These are phyloP conservation scores for Periophthalmodon schlosseri DNA, from an alignment of 2,113 vertebrate species.

Conservation along the genomic window DNA sequence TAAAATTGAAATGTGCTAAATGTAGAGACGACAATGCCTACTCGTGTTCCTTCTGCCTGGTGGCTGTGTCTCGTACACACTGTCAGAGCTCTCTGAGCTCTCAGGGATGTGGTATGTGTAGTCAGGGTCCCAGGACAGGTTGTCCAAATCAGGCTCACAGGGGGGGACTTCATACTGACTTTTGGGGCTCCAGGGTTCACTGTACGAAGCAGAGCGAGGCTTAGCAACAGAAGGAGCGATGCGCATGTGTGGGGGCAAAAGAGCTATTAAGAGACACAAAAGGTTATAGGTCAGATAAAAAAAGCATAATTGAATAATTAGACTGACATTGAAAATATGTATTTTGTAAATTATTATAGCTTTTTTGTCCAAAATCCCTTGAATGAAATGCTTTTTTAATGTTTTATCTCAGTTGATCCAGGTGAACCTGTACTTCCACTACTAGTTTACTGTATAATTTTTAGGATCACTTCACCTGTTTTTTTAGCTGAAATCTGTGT, in stretches of 20 bases:
- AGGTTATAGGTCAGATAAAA: background rate
- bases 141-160: slow-evolving; percentile 13
- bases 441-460: background rate
- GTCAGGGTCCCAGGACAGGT: slow-evolving; percentile 24
- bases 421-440: background rate
- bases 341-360: background rate
- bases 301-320: background rate
- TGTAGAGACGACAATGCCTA: slow-evolving; percentile 4
- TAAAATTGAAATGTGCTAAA: background rate
- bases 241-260: slow-evolving; percentile 64
- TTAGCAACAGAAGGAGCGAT: background rate
- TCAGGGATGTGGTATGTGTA: slow-evolving; percentile 39
- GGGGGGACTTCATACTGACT: slow-evolving; percentile 36
- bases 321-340: too few species aligned
- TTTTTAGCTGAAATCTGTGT: slow-evolving; percentile 23
- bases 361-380: background rate
- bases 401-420: background rate
- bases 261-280: slow-evolving; percentile 43
- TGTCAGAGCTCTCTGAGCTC: slow-evolving; percentile 38
- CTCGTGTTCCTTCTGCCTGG: slow-evolving; percentile 19
- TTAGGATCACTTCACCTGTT: slow-evolving; percentile 42
- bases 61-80: slow-evolving; percentile 16
- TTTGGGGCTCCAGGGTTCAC: background rate
- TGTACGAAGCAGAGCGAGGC: background rate
- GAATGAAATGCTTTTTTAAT: background rate